Evolutionary conservation across 1,140 invertebrate genomes (phyloP), one percentile per base, ranked within the genome.

Genomic region (Diabrotica virgifera): DNA sequence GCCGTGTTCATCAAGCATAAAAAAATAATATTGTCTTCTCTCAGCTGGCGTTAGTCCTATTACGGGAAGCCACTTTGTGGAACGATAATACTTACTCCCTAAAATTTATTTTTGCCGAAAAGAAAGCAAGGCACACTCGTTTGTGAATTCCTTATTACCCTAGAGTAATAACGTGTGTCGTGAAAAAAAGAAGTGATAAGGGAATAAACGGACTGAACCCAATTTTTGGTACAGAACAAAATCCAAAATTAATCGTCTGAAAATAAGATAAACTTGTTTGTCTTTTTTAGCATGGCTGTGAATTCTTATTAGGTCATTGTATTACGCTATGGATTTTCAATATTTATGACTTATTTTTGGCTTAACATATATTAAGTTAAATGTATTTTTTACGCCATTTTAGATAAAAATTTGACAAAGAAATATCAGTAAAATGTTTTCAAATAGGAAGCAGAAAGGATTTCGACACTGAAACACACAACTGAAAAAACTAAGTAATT

Each of bases 101-200:
- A 46, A 46, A 46, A 46, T 46, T 46, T 46, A 46, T 46, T 46
- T 46, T 46, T 46, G 40, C 4, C 40, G 2, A 46, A 24, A 46
- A 46, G 40, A 46, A 46, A 46, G 40, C 40, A 46, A 46, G 40
- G 40, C 40, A 46, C 40, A n/a, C 40, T 46, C 40, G 40, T 46
- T 46, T 46, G 40, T 46, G 40, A 46, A 46, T 46, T 46, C n/a
- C 40, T 46, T 46, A 46, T 46, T 46, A 46, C 40, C 40, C 40
- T n/a, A 3, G 40, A 46, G 40, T 46, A 46, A 46, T 46, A 46
- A 46, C 40, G 40, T 46, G 40, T 46, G 40, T 46, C 40, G 6
- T 46, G 40, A 46, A 46, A 46, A 46, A 46, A 46, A 46, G 40
- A 46, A 46, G 40, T 46, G 40, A 46, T 46, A 46, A 46, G 40